Evolutionary conservation across 2,113 vertebrate species (phyloP).

Genomic region (Sterna hirundo): DNA sequence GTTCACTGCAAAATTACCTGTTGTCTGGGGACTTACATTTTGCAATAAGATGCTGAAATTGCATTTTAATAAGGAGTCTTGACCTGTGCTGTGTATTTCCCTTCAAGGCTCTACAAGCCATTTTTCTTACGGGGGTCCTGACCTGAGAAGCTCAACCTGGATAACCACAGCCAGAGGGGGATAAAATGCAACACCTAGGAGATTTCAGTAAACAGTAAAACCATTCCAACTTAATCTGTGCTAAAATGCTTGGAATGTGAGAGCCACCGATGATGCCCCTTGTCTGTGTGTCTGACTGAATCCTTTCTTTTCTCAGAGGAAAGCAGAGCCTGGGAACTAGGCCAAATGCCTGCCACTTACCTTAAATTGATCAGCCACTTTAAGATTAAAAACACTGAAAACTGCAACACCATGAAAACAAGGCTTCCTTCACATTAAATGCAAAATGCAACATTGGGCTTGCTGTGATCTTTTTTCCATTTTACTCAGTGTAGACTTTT

Average conservation of each 20-base stretch:
- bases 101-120: conserved; percentile 33
- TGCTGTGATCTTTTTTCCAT: conserved; percentile 76
- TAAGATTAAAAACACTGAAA: conserved; percentile 75
- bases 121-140: conserved; percentile 65
- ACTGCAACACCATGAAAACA: conserved; percentile 72
- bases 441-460: conserved; percentile 70
- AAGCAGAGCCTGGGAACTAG: conserved; percentile 78
- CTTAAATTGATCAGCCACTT: conserved; percentile 80
- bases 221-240: conserved; percentile 81
- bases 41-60: conserved; percentile 61
- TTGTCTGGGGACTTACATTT: conserved; percentile 53
- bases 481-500: conserved; percentile 56
- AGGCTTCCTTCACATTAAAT: conserved; percentile 75
- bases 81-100: conserved; percentile 56
- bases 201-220: conserved; percentile 80
- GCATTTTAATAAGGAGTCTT: conserved; percentile 66
- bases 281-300: conserved; percentile 78
- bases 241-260: conserved; percentile 81
- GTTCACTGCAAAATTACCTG: conserved; percentile 71
- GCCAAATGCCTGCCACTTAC: conserved; percentile 81
- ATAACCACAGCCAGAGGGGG: conserved; percentile 59
- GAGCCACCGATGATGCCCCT: conserved; percentile 76
- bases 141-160: conserved; percentile 74
- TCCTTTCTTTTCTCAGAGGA: conserved; percentile 75
- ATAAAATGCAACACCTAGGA: conserved; percentile 80